Base-by-base conservation (phyloP, 1,140 invertebrate species). In the Argopecten irradians region DNA sequence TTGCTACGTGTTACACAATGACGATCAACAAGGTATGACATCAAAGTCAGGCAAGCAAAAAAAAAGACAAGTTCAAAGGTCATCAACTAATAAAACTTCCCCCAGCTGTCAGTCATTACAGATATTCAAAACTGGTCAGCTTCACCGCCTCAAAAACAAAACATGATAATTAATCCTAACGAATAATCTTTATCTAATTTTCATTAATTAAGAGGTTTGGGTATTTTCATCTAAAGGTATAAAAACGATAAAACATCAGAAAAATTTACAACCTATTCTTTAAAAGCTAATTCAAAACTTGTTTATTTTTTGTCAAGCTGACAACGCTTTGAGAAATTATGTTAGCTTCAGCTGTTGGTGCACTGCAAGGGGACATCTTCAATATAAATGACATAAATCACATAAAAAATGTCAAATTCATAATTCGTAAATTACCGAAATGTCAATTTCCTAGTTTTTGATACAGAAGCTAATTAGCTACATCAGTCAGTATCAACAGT, bases 391-490 rank as follows among this genome's bases (percentile, higher is more conserved):
- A 28, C 55, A 71, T 71, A 71, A 71, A 71, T 71, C 55, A 71
- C 19, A 28, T n/a, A 71, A 71, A 71, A 71, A 71, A 71, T n/a
- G 22, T 71, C n/a, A 28, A 46, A 71, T 71, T 71, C 22, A 71
- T 71, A 71, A 71, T 71, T 71, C 28, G 55, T 71, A 71, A 71
- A 71, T 71, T 71, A 71, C n/a, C 55, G 28, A 71, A 71, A 71
- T 71, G 55, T 71, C 55, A 71, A 71, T 71, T 71, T 71, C 55
- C 22, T 71, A 71, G n/a, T 71, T 71, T 28, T 5, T 71, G 55
- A n/a, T 71, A 71, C 55, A 71, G n/a, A 71, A n/a, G 22, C 16
- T 71, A 71, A 71, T 71, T 71, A 71, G 55, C 55, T 28, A 71
- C 55, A 71, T 71, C 55, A 71, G 22, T 28, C 22, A 71, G 28